Evolutionary conservation across 2,888 invertebrate genomes (phyloP), one percentile per base, ranked within the genome.

Genomic region (Tenthredo mesomela): DNA sequence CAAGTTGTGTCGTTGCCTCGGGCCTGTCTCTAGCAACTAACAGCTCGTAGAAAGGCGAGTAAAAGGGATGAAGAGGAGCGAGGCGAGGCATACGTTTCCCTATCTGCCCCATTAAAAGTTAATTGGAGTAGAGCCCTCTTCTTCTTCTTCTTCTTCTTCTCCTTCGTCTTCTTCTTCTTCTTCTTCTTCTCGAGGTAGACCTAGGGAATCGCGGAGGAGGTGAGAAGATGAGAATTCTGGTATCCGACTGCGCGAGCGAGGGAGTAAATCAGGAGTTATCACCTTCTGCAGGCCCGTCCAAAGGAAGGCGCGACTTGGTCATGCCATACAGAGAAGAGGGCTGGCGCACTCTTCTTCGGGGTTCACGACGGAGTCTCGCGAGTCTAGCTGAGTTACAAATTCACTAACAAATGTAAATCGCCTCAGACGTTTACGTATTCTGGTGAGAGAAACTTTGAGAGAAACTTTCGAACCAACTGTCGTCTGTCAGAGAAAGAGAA

Each of bases 101-200:
- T 90, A 91, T 91, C 90, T 90, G 88, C 87, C 88, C 90, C 90
- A 90, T 90, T 90, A 91, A 91, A 91, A 91, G 90, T 91, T 91
- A 91, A 91, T 90, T 91, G 90, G 90, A 91, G 90, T 90, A 90
- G 89, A 91, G 90, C 89, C 88, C 88, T 87, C 88, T 87, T 87
- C 85, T 87, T 87, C 85, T 84, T 86, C 78, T 77, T 54, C 54
- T 33, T n/a, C 78, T 37, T 58, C 58, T 75, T 29, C 58, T 50
- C 40, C 78, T 33, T 61, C 78, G 12, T 40, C n/a, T n/a, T n/a
- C n/a, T n/a, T n/a, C n/a, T n/a, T n/a, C n/a, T n/a, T n/a, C n/a
- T 80, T 61, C 61, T 37, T 37, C 40, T 25, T 9, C 58, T 29
- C 12, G 47, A 40, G 25, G 21, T 25, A 47, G 25, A 47, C 47